phyloP scores from a whole-genome alignment of 2,113 vertebrate species.

The Pantherophis guttatus region DNA sequence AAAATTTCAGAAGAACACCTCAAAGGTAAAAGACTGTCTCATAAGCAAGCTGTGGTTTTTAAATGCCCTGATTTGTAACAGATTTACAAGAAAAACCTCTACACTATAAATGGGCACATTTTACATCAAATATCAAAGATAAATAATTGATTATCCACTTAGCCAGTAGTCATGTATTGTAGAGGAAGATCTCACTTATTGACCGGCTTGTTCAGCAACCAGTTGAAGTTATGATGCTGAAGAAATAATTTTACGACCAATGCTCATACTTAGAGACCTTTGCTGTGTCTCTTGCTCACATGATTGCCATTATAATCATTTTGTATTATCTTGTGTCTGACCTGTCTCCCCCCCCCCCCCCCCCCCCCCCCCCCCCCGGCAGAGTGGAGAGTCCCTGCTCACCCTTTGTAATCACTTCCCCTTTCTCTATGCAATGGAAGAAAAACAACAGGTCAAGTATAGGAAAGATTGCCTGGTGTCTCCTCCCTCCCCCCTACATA shows the following conservation, averaged over 20 bases:
- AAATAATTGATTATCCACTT: background rate
- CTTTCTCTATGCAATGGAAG: background rate
- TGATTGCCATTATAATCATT: background rate
- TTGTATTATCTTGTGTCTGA: background rate
- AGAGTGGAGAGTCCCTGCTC: background rate
- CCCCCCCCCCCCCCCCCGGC: accelerated
- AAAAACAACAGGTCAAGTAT: background rate
- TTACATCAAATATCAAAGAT: background rate
- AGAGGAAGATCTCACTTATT: background rate
- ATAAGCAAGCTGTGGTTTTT: background rate
- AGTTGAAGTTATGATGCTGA: background rate
- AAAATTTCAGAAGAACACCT: slow-evolving; percentile 76
- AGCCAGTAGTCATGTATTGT: background rate
- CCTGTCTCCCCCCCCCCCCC: background rate
- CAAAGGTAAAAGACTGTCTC: slow-evolving; percentile 68
- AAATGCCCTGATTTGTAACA: background rate
- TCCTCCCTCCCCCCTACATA: background rate
- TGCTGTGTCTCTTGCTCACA: background rate
- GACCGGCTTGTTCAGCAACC: background rate
- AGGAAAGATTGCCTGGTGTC: background rate
- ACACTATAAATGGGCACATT: background rate
- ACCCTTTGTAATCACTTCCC: background rate
- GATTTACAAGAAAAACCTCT: background rate
- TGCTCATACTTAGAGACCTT: background rate
- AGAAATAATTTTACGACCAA: background rate